A percentile compares a stretch with the other conserved stretches of the same genome.
These are phyloP conservation scores for Idaea dimidiata DNA, from an alignment of 2,888 invertebrate species.

Conservation along the genomic window DNA sequence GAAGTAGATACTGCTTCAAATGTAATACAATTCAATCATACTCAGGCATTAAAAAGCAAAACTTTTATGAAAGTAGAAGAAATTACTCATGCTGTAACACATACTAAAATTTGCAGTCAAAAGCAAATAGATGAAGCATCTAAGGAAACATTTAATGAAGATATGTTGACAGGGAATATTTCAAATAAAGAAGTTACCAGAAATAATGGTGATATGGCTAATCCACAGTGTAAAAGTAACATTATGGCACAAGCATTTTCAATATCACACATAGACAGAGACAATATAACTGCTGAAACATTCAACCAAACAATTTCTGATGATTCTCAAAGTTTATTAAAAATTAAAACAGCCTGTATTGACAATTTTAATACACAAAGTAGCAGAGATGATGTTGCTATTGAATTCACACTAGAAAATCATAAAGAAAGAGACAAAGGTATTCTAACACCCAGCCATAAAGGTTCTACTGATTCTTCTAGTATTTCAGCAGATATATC, in stretches of 20 bases:
- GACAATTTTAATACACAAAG: background rate
- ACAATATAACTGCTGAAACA: background rate
- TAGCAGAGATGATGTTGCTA: background rate
- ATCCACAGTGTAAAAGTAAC: background rate
- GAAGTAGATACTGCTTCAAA: background rate
- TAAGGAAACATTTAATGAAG: background rate
- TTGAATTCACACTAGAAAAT: background rate
- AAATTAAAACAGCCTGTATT: background rate
- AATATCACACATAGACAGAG: background rate
- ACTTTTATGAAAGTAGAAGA: background rate
- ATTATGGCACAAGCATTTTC: background rate
- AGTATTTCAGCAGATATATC: background rate
- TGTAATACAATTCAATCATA: background rate
- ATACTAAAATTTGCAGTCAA: background rate
- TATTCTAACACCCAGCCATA: background rate
- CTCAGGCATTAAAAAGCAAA: background rate
- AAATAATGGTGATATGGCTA: background rate
- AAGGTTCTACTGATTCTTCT: background rate
- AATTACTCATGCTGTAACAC: background rate
- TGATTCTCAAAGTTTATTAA: background rate
- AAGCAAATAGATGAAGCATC: background rate
- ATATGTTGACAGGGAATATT: background rate
- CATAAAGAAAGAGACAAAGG: background rate
- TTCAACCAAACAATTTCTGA: background rate
- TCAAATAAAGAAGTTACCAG: constrained; percentile 9